Conservation (phyloP, 2,797 vertebrate genomes). For the Thaleichthys pacificus region DNA sequence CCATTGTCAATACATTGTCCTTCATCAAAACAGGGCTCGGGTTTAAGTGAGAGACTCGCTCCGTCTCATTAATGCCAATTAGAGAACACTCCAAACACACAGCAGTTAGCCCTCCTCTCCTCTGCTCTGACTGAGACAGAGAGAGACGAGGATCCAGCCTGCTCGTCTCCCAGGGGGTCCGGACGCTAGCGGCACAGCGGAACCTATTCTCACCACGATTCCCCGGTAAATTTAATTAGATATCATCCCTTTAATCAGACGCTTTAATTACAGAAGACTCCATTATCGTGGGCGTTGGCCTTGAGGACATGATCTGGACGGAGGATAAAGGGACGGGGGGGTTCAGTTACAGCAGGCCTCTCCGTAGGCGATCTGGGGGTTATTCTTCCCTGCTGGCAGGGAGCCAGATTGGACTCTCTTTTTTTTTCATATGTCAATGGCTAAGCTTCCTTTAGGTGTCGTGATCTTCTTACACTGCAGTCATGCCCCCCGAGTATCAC, state of each 20-base stretch:
- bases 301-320: slow-evolving; percentile 53
- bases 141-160: slow-evolving; percentile 2
- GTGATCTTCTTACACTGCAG: slow-evolving; percentile 14
- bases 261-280: slow-evolving; percentile 63
- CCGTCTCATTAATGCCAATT: too few relatives aligned
- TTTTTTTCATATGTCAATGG: slow-evolving; percentile 40
- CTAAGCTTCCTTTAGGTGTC: slow-evolving; percentile 34
- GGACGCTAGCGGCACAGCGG: slow-evolving; percentile 25
- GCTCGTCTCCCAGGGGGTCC: slow-evolving; percentile 4
- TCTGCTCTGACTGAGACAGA: slow-evolving; percentile 6
- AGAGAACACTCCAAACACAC: not conserved
- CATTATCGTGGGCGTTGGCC: slow-evolving; percentile 55
- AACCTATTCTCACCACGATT: slow-evolving; percentile 40
- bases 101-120: not conserved
- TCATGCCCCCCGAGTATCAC: not conserved
- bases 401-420: slow-evolving; percentile 37
- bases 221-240: slow-evolving; percentile 58
- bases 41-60: too few relatives aligned
- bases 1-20: too few relatives aligned
- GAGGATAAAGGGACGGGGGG: slow-evolving; percentile 53
- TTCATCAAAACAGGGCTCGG: too few relatives aligned
- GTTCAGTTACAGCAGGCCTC: slow-evolving; percentile 51
- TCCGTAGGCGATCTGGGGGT: slow-evolving; percentile 45
- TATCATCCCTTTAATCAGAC: slow-evolving; percentile 57
- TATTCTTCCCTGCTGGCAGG: slow-evolving; percentile 10